These are phyloP conservation scores for Nannoperca obscura DNA, from an alignment of 2,797 vertebrate genomes.

Conservation along the genomic window DNA sequence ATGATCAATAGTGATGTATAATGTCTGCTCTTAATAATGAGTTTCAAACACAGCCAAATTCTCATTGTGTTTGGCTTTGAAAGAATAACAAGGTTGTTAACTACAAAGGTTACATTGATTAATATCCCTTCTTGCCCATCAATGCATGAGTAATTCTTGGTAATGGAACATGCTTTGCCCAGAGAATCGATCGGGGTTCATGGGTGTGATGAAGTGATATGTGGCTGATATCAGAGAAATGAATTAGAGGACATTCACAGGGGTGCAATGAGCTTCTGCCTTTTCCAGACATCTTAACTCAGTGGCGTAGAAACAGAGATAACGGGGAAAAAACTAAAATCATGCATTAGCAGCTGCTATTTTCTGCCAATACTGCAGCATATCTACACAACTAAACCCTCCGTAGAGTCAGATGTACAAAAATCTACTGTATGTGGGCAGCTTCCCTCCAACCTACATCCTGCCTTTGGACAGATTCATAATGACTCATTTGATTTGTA, in stretches of 20 bases:
- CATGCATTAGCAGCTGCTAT: slow-evolving; percentile 9
- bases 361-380: slow-evolving; percentile 24
- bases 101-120: slow-evolving; percentile 83
- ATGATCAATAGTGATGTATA: slow-evolving; percentile 81
- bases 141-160: slow-evolving; percentile 76
- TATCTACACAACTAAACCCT: slow-evolving; percentile 24
- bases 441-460: slow-evolving; percentile 46
- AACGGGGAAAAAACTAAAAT: slow-evolving; percentile 18
- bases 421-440: slow-evolving; percentile 43
- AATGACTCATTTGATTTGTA: slow-evolving; percentile 67
- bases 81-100: slow-evolving; percentile 84
- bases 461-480: slow-evolving; percentile 63
- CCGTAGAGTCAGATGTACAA: slow-evolving; percentile 5
- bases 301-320: slow-evolving; percentile 29
- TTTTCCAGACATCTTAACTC: slow-evolving; percentile 22
- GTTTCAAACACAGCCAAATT: slow-evolving; percentile 65
- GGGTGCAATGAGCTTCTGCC: slow-evolving; percentile 23
- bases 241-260: slow-evolving; percentile 47
- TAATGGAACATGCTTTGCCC: slow-evolving; percentile 73
- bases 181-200: slow-evolving; percentile 71
- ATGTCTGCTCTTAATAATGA: slow-evolving; percentile 76
- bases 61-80: slow-evolving; percentile 78
- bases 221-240: slow-evolving; percentile 52
- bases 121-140: slow-evolving; percentile 70
- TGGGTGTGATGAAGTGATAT: slow-evolving; percentile 70